Evolutionary conservation across 2,113 vertebrate genomes (phyloP).

Genomic region (Embiotoca jacksoni): DNA sequence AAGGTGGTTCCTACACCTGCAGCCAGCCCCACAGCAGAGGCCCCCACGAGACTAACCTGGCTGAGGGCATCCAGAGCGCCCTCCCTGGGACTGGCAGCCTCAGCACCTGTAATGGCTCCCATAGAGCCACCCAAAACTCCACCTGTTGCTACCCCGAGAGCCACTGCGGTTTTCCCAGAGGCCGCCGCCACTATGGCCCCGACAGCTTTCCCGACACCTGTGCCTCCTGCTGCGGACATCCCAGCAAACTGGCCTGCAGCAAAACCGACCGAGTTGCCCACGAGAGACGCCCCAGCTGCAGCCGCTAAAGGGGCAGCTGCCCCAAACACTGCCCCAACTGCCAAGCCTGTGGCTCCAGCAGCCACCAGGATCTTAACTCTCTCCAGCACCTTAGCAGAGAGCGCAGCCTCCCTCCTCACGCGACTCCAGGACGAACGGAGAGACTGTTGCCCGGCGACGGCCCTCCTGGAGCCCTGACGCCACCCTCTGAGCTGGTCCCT

Average conservation of each 20-base stretch:
- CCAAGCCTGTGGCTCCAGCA: slow-evolving; percentile 79
- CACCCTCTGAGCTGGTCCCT: slow-evolving; percentile 38
- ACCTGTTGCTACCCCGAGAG: slow-evolving; percentile 76
- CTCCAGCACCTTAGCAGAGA: slow-evolving; percentile 78
- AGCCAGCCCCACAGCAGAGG: slow-evolving; percentile 72
- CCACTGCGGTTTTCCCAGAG: slow-evolving; percentile 72
- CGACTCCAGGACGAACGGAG: slow-evolving; percentile 34
- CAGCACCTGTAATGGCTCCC: slow-evolving; percentile 70
- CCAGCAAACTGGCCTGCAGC: slow-evolving; percentile 71
- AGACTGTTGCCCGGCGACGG: slow-evolving; percentile 20
- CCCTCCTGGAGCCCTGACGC: not conserved
- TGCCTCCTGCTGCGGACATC: slow-evolving; percentile 67
- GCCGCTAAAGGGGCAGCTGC: slow-evolving; percentile 77
- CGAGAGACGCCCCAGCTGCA: slow-evolving; percentile 73
- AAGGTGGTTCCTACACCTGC: slow-evolving; percentile 74
- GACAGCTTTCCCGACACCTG: slow-evolving; percentile 72
- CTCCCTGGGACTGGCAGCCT: slow-evolving; percentile 66
- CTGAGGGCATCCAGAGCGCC: slow-evolving; percentile 74
- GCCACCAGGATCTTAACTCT: slow-evolving; percentile 78
- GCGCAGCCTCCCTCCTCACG: slow-evolving; percentile 68
- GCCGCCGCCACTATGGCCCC: slow-evolving; percentile 75
- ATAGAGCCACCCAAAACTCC: slow-evolving; percentile 79
- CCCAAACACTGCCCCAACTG: slow-evolving; percentile 77
- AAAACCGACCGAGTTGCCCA: slow-evolving; percentile 69
- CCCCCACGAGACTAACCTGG: slow-evolving; percentile 77